Evolutionary conservation across 2,888 invertebrate species (phyloP).

Genomic region (Ormyrus thymus): DNA sequence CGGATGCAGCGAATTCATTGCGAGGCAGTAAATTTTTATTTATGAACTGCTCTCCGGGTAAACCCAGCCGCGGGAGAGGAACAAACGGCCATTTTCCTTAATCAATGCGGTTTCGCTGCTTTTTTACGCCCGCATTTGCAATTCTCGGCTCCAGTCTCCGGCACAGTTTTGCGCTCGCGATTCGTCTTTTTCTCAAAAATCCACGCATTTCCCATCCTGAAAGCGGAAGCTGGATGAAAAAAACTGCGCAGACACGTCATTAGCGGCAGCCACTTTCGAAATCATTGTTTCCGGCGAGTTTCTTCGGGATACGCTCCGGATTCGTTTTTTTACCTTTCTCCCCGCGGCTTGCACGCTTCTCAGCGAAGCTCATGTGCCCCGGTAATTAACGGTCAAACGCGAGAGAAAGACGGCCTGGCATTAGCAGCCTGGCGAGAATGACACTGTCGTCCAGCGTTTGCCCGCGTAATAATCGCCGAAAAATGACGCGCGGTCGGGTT

Average conservation of each 20-base stretch:
- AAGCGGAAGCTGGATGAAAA: constrained; percentile 34
- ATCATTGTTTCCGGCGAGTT: constrained; percentile 46
- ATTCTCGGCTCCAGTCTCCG: neutral
- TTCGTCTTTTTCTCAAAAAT: constrained; percentile 8
- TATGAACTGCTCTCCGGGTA: neutral
- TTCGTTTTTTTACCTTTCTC: no score
- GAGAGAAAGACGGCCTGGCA: neutral
- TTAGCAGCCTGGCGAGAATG: constrained; percentile 44
- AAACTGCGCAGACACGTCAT: constrained; percentile 20
- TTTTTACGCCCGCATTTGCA: neutral
- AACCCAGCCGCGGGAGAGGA: neutral
- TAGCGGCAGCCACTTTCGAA: constrained; percentile 31
- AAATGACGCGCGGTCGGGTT: constrained; percentile 13
- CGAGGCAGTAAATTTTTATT: constrained; percentile 31
- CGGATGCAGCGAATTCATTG: constrained; percentile 35
- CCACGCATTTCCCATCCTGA: constrained; percentile 13
- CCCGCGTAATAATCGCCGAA: constrained; percentile 41
- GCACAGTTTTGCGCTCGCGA: neutral
- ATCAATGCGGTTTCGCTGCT: constrained; percentile 32
- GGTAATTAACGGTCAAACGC: neutral
- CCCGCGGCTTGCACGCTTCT: no score
- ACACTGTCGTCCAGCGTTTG: constrained; percentile 23
- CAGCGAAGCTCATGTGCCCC: neutral
- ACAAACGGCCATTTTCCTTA: constrained; percentile 6
- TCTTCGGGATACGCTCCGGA: constrained; percentile 1